Evolutionary conservation across 2,113 vertebrate species (phyloP).

Genomic region (Eonycteris spelaea): DNA sequence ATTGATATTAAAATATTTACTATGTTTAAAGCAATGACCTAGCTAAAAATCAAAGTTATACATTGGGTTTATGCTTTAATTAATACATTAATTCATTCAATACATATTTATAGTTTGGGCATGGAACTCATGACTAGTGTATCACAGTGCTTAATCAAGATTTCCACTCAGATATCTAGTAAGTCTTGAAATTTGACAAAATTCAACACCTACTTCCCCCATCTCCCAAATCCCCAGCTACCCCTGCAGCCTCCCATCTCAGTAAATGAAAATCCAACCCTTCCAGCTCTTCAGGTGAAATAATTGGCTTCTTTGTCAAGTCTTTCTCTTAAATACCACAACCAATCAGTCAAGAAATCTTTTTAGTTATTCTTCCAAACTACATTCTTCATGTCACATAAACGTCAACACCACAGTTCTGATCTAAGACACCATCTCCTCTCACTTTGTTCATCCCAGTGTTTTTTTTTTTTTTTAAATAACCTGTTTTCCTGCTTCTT

Average conservation of each 20-base stretch:
- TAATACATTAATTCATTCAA: neutral
- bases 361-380: neutral
- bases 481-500: neutral
- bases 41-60: neutral
- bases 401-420: neutral
- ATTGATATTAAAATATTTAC: neutral
- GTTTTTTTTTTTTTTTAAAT: neutral
- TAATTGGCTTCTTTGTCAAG: neutral
- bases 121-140: neutral
- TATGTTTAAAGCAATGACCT: neutral
- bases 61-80: neutral
- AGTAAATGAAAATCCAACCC: neutral
- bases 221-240: fast-evolving
- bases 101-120: neutral
- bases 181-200: neutral
- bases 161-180: neutral
- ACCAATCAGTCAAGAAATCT: neutral
- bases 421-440: neutral
- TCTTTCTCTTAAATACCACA: neutral
- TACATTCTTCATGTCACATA: neutral
- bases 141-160: neutral
- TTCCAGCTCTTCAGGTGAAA: neutral
- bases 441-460: too few relatives aligned
- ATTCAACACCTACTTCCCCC: neutral
- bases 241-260: neutral